Evolutionary conservation across 2,888 invertebrate genomes (phyloP).

Genomic region (Meloe dianella): DNA sequence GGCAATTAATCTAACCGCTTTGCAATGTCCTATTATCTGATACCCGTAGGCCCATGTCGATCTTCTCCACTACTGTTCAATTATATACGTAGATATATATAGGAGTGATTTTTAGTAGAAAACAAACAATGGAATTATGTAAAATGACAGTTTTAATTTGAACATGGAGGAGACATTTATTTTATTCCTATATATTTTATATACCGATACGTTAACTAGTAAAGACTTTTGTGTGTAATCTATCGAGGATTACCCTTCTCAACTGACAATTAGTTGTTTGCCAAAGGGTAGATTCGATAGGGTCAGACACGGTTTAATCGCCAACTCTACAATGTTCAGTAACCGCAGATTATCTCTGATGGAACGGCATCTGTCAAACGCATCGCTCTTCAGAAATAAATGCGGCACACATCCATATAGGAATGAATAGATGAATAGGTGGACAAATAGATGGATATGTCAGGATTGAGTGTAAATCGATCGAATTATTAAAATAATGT

Average conservation of each 20-base stretch:
- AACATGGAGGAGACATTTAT: neutral
- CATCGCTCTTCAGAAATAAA: neutral
- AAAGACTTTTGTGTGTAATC: constrained; percentile 27
- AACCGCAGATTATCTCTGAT: constrained; percentile 24
- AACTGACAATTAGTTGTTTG: constrained; percentile 41
- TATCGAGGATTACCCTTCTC: constrained; percentile 36
- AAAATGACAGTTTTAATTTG: neutral
- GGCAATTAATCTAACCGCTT: constrained; percentile 24
- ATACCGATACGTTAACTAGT: constrained; percentile 1
- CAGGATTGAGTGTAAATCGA: neutral
- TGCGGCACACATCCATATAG: neutral
- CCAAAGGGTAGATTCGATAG: constrained; percentile 34
- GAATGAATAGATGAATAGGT: neutral
- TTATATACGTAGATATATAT: neutral
- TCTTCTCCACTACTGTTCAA: neutral
- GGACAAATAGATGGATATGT: neutral
- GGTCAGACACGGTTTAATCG: constrained; percentile 25
- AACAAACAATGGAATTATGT: neutral
- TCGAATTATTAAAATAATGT: neutral
- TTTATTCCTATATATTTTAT: neutral
- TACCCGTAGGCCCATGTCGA: constrained; percentile 1
- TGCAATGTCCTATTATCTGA: neutral
- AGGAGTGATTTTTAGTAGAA: neutral
- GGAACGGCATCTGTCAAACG: constrained; percentile 16
- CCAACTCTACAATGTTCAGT: constrained; percentile 11